A percentile compares a stretch with the other conserved stretches of the same genome.
Evolutionary conservation across 2,888 invertebrate genomes (phyloP).

Genomic region (Clitarchus hookeri): DNA sequence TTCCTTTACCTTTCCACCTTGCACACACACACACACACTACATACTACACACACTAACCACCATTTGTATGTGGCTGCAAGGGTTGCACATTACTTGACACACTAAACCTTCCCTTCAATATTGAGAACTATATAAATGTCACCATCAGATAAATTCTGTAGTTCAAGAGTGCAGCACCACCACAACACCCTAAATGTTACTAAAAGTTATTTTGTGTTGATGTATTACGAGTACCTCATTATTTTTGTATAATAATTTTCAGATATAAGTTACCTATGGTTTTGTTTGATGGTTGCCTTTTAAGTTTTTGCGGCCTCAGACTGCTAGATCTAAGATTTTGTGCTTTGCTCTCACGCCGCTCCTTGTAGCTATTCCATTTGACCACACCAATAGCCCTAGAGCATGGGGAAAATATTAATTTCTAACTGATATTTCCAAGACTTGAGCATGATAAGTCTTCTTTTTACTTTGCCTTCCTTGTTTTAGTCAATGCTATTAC

Average conservation of each 20-base stretch:
- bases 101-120: not conserved
- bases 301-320: not conserved
- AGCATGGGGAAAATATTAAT: not conserved
- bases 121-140: not conserved
- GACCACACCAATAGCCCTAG: not conserved
- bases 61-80: not conserved
- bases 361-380: not conserved
- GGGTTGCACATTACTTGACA: not conserved
- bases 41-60: not conserved
- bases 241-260: not conserved
- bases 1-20: not conserved
- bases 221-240: not conserved
- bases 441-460: not conserved
- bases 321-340: not conserved
- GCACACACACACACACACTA: not conserved
- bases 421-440: not conserved
- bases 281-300: constrained; percentile 14
- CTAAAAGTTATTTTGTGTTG: not conserved
- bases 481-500: not conserved
- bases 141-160: too few species aligned
- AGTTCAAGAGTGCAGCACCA: not conserved
- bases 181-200: constrained; percentile 1
- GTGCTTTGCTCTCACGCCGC: not conserved
- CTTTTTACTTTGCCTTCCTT: not conserved
- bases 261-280: not conserved